Percentiles rank a stretch among this genome's conserved stretches.
These are phyloP conservation scores for Bursaphelenchus okinawaensis DNA, from an alignment of 2,888 invertebrate genomes.

Conservation along the genomic window DNA sequence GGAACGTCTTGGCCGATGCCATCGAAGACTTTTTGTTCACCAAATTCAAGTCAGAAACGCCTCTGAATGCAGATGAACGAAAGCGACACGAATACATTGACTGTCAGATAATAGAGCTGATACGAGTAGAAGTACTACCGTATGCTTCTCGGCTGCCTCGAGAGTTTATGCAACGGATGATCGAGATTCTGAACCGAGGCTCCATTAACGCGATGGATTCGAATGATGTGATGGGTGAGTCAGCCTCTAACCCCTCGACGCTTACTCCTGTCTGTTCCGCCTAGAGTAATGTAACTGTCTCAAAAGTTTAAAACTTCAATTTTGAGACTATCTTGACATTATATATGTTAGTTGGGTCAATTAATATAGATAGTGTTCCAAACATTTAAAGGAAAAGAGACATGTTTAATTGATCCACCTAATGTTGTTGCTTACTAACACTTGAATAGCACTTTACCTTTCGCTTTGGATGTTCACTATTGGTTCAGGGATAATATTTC, in stretches of 20 bases:
- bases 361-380: too few relatives aligned
- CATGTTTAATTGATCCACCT: too few relatives aligned
- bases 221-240: slow-evolving; percentile 50
- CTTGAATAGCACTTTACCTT: too few relatives aligned
- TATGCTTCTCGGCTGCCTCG: slow-evolving; percentile 73
- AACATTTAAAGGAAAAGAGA: too few relatives aligned
- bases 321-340: too few relatives aligned
- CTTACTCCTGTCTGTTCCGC: too few relatives aligned
- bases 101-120: slow-evolving; percentile 69
- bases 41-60: slow-evolving; percentile 63
- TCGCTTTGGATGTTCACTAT: too few relatives aligned
- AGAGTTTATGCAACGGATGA: slow-evolving; percentile 76
- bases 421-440: too few relatives aligned
- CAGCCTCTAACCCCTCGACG: too few relatives aligned
- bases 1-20: slow-evolving; percentile 78
- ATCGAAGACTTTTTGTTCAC: slow-evolving; percentile 88
- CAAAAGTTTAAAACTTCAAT: too few relatives aligned
- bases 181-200: slow-evolving; percentile 76
- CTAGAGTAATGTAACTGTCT: too few relatives aligned
- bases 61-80: slow-evolving; percentile 51
- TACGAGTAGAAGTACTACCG: slow-evolving; percentile 74
- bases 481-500: background rate
- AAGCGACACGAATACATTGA: slow-evolving; percentile 51
- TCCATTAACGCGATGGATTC: slow-evolving; percentile 65
- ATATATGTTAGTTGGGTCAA: too few relatives aligned